Base-by-base conservation (phyloP, 1,140 invertebrate species). In the Dryas iulia region DNA sequence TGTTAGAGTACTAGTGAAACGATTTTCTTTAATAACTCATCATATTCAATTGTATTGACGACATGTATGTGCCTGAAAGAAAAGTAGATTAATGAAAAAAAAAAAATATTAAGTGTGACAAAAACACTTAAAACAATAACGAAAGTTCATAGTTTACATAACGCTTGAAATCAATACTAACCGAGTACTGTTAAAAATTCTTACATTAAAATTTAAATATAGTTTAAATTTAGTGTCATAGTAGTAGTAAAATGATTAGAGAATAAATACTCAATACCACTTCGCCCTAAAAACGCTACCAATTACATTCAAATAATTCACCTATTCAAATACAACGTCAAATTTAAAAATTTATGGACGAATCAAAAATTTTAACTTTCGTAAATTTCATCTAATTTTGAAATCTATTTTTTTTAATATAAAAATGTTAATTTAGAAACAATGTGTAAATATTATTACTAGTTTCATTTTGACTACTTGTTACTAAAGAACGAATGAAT, bases 371-470 rank as follows among this genome's bases (percentile, higher is more conserved):
- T 21, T 47, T 47, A 47, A 47, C 39, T 47, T 47, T 1, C 39
- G 39, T 47, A 47, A 47, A 47, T 47, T 47, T 47, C 10, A 47
- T 47, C 8, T 47, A 47, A 47, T 47, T 47, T 47, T 47, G 39
- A 47, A 47, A 10, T 47, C 7, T 10, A 18, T 8, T 47, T 35
- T 47, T 10, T 14, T 28, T 28, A 28, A 3, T 47, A 47, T 47
- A 47, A 47, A 21, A 47, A 47, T 1, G 6, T 18, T 8, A 11
- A 21, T 47, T 2, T 47, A 47, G 39, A 47, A 47, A 47, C 39
- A 47, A 21, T 47, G n/a, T 18, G 14, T 18, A 47, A 47, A 47
- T 47, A 31, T 28, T 28, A 31, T 1, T 31, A 47, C 39, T 21
- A 47, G 39, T 47, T 8, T 47, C 14, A 47, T 21, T 47, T 47